These are phyloP conservation scores for Microplitis demolitor DNA, from an alignment of 1,140 invertebrate genomes.

Conservation along the genomic window DNA sequence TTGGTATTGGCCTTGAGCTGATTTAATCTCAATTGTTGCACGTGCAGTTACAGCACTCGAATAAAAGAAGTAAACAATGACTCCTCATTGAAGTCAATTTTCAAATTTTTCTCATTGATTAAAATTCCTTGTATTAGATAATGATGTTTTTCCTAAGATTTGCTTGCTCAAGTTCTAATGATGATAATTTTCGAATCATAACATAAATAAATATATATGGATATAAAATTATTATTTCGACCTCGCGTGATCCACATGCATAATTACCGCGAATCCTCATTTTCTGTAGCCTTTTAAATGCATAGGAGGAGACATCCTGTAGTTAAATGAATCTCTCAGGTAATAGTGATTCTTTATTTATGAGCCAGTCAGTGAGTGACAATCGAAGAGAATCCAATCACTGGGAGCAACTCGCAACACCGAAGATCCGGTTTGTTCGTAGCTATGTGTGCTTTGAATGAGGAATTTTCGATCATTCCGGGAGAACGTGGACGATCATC, in stretches of 20 bases:
- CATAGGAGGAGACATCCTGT: slow-evolving; percentile 29
- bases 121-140: no score
- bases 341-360: slow-evolving; percentile 19
- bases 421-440: slow-evolving; percentile 32
- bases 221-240: slow-evolving; percentile 19
- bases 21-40: no score
- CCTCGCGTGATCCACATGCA: slow-evolving; percentile 12
- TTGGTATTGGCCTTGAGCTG: no score
- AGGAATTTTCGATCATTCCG: slow-evolving; percentile 22
- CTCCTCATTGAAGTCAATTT: no score
- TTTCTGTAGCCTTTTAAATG: not conserved
- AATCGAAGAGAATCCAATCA: slow-evolving; percentile 31
- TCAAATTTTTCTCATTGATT: no score
- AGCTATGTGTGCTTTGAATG: slow-evolving; percentile 5
- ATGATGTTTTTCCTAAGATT: no score
- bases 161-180: no score
- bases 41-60: no score
- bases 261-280: not conserved
- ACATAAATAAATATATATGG: not conserved
- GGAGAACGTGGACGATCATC: slow-evolving; percentile 20
- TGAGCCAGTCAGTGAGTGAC: not conserved
- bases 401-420: slow-evolving; percentile 24
- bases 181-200: not conserved
- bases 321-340: slow-evolving; percentile 20
- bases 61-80: no score